Base-by-base conservation (phyloP, 2,888 invertebrate species). In the Camptogramma bilineatum region DNA sequence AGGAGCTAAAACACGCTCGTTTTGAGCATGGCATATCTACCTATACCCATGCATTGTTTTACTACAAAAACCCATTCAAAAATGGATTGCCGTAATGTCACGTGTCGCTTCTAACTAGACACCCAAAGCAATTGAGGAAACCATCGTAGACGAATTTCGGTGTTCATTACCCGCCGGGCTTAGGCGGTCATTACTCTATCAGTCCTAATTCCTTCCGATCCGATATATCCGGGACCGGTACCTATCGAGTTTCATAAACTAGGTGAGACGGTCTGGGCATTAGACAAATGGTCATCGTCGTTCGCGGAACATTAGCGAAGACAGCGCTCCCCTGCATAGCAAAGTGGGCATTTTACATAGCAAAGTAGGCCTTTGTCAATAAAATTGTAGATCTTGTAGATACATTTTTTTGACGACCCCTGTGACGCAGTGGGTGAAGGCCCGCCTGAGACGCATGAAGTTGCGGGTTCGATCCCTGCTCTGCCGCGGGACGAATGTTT, bases 121-220 rank as follows among this genome's bases (percentile, higher is more conserved):
- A n/a, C 17, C 44, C 28, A 55, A 46, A 51, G 48, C 46, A 61
- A 62, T 53, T 50, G 34, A 69, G 64, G 65, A 72, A 72, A 72
- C 68, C 55, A 61, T 57, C 58, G 59, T 55, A 64, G 60, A 66
- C 66, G 17, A 69, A 66, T 62, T 71, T 58, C 60, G 73, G 75
- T 74, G 64, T 75, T 71, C 69, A 71, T 75, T 75, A 76, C 75
- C 64, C 62, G 64, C 72, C 64, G 70, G 73, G 63, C 70, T 75
- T 74, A 71, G 53, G 60, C 50, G 70, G 70, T 70, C 67, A 66
- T 68, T 64, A 70, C 62, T 64, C 72, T 67, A 68, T 70, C 68
- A 56, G 60, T 56, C 63, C 52, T 68, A 71, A 72, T 72, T 68
- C 70, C 64, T 70, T 72, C 61, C 70, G 68, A 65, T 64, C 68